phyloP scores from a whole-genome alignment of 2,113 vertebrate genomes.

The Bothrops jararaca region DNA sequence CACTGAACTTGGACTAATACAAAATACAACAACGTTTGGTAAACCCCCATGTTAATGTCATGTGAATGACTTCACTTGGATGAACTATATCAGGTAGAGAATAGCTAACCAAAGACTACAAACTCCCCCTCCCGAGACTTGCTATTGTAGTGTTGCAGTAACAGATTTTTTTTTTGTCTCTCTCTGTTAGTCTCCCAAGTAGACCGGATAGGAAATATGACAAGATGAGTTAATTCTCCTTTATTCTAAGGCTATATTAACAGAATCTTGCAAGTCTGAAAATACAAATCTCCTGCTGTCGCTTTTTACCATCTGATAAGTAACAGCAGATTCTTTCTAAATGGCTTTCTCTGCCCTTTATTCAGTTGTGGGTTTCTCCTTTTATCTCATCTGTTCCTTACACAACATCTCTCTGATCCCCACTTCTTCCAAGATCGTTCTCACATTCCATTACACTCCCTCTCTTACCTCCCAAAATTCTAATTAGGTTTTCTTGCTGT shows the following conservation, averaged over 20 bases:
- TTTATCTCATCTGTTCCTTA: neutral
- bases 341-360: neutral
- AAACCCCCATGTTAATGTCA: neutral
- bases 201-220: neutral
- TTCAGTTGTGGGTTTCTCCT: neutral
- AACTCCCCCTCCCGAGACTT: constrained; percentile 34
- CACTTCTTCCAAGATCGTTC: neutral
- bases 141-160: constrained; percentile 18
- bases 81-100: constrained; percentile 19
- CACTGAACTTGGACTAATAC: neutral
- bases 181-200: neutral
- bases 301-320: neutral
- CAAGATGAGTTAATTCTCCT: neutral
- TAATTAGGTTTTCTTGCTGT: constrained; percentile 47
- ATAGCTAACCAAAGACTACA: constrained; percentile 26
- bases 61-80: neutral
- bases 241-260: neutral
- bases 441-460: neutral
- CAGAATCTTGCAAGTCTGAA: neutral
- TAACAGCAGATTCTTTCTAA: neutral
- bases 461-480: constrained; percentile 41
- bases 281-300: neutral
- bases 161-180: neutral
- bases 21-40: neutral
- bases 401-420: neutral